Evolutionary conservation across 2,888 invertebrate species (phyloP), one percentile per base, ranked within the genome.

Genomic region (Drosophila merina): DNA sequence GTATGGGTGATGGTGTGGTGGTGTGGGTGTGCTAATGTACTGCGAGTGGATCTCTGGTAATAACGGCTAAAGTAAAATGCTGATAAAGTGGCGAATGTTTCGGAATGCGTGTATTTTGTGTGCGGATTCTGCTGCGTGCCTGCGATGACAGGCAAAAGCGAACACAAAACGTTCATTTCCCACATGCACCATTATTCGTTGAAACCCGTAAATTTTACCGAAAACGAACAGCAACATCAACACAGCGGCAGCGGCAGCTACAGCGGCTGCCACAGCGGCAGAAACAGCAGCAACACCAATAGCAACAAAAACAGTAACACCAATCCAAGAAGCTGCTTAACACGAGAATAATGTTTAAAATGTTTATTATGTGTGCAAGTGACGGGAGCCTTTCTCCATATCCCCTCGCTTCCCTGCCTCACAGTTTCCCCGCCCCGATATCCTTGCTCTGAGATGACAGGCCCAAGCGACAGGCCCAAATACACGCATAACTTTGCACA

Each of bases 81-180:
- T 86, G 82, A 82, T 82, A 87, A 82, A 82, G 82, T 82, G 82
- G 85, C 75, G 83, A 85, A 78, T 81, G 82, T 68, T 82, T 62
- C 73, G 79, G 72, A 66, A 73, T 73, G 58, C 55, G 55, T 57
- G 49, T 9, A 30, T 56, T 56, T 20, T 49, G 56, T 30, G 68
- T 42, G 49, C 36, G 56, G 69, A 57, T 69, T 70, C 70, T 69
- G 70, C 69, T 68, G 57, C 57, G 70, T 69, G 49, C 85, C 74
- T 76, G 85, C 71, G 83, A 88, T 88, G 84, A 86, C 88, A 84
- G 77, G 88, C 88, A 76, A 74, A 84, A 86, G 86, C 80, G 83
- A 87, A 84, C 84, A 84, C 86, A 84, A 84, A 84, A 84, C 84
- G 88, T 88, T 84, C 86, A 88, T 88, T 84, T 84, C 84, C 84